Evolutionary conservation across 2,888 invertebrate genomes (phyloP), one percentile per base, ranked within the genome.

Genomic region (Rotaria macrura): DNA sequence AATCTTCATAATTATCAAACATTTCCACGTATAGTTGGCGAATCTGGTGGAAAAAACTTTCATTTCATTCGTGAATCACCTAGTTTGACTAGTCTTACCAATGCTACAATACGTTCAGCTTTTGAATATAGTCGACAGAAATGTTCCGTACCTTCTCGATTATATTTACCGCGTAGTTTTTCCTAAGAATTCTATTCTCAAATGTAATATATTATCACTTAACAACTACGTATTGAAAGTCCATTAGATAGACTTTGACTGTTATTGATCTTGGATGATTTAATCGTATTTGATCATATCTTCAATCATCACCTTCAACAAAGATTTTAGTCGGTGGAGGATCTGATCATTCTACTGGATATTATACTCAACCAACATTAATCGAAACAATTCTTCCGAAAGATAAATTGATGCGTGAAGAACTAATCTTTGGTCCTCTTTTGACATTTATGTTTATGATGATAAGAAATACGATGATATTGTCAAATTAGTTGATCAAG

Each of bases 1-100:
- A 97, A 97, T 90, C 93, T 99, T 83, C 93, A 93, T 88, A 93
- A 91, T 3, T 99, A 97, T 91, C 93, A 91, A 74, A 95, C 95
- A 90, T 99, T 96, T 91, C 99, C 99, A 0, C 93, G 97, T 88
- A 91, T 99, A 85, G 94, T 97, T 89, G 92, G 92, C 90, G 99
- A 99, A 92, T 98, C 97, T 91, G 99, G 99, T 85, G 99, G 99
- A 47, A 99, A 99, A 91, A 99, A 99, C 92, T 99, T 95, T 91
- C 99, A 99, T 91, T 96, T 99, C 89, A 93, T 99, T 52, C 99
- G 99, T 91, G 93, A 95, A 0, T 93, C 95, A 23, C 98, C 97
- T 23, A 94, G 98, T 91, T 92, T 94, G 0, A 92, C 93, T 38
- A 93, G 94, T 14, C 97, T 97, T 7, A 93, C 96, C 1, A 93